Evolutionary conservation across 1,140 invertebrate species (phyloP), one percentile per base, ranked within the genome.

Genomic region (Listronotus bonariensis): DNA sequence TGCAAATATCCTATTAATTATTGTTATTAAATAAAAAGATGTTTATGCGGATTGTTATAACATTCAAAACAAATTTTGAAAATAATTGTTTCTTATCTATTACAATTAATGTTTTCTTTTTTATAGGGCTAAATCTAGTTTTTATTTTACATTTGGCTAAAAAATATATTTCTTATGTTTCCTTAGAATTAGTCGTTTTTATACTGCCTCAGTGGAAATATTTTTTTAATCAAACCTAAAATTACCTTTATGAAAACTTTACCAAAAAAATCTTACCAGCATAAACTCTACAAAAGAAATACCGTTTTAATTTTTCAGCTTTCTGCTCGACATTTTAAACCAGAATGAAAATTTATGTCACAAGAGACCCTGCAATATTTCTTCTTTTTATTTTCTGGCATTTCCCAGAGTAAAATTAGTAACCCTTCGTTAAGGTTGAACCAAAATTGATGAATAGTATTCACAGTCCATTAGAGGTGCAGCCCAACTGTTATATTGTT

Each of bases 271-370:
- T 43, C 54, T 43, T 63, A 38, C 46, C 55, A 55, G 45, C 46
- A 55, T 38, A 55, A 46, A 48, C 32, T 42, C 51, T 43, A 41
- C 42, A 55, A 55, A 63, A 53, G 46, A 14, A 38, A 45, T 46
- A n/a, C 32, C 51, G 42, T 55, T 63, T 63, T 54, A 63, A 63
- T 63, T 63, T 63, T 63, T 63, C 52, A 63, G 42, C 51, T 38
- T 45, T 15, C 52, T 43, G 52, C 42, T 38, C 40, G 51, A 20
- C 60, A 55, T 63, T 63, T 63, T 63, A 63, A 53, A 63, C 60
- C 42, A 42, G 40, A 53, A 63, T 63, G 60, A 63, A 48, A 63
- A 54, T 63, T 45, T 54, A 54, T 63, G 60, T 63, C 60, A 53
- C 41, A 45, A 63, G 34, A 55, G 51, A 63, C 41, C 58, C 36